These are phyloP conservation scores for Saccopteryx leptura DNA, from an alignment of 2,113 vertebrate species.

Conservation along the genomic window DNA sequence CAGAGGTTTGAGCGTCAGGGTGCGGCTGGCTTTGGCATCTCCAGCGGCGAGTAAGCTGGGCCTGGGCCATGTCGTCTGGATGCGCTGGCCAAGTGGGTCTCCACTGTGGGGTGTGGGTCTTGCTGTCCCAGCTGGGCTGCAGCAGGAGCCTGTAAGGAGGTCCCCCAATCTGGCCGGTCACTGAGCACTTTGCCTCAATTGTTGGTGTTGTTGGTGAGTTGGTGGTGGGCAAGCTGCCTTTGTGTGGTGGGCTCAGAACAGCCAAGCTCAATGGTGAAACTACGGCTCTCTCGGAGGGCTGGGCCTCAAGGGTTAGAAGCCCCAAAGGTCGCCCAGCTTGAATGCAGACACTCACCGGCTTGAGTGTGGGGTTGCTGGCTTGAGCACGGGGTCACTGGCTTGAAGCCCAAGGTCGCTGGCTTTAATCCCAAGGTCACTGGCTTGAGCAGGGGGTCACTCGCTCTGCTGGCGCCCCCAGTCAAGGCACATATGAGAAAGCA, in stretches of 20 bases:
- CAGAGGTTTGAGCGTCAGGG: background rate
- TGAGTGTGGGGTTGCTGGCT: too few relatives aligned
- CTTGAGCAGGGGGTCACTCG: too few relatives aligned
- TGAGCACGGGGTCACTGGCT: too few relatives aligned
- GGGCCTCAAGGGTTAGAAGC: background rate
- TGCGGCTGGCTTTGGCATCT: background rate
- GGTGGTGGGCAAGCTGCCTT: background rate
- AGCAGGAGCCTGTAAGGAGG: fast-evolving
- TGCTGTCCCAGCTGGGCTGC: background rate
- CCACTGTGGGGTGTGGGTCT: background rate
- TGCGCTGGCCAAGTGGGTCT: background rate
- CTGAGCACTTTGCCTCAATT: background rate
- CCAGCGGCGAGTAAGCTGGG: background rate
- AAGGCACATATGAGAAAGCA: too few relatives aligned
- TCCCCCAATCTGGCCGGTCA: fast-evolving
- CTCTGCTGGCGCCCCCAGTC: too few relatives aligned
- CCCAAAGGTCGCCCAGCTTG: too few relatives aligned
- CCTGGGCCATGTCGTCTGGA: fast-evolving
- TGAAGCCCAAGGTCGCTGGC: too few relatives aligned
- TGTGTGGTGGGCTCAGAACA: background rate
- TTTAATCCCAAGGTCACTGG: too few relatives aligned
- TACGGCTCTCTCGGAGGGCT: too few relatives aligned
- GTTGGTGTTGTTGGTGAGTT: background rate
- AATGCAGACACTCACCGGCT: too few relatives aligned
- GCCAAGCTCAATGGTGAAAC: background rate